Percentiles rank a stretch among this genome's conserved stretches.
phyloP scores from a whole-genome alignment of 2,888 invertebrate genomes.

The Hydropsyche betteni region DNA sequence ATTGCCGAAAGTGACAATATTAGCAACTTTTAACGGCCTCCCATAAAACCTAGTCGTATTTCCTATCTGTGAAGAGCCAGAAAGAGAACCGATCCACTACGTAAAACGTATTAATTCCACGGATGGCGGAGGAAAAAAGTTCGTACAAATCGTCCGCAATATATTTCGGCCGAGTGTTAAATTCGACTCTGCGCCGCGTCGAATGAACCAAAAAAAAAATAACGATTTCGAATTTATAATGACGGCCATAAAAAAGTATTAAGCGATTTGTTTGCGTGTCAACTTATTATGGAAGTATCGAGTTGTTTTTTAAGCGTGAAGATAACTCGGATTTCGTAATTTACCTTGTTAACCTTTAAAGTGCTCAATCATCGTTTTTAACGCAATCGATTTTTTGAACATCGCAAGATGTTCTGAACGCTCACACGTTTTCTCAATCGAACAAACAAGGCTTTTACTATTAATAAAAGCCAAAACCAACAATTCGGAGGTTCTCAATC shows the following conservation, averaged over 20 bases:
- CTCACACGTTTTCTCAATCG: too few relatives aligned
- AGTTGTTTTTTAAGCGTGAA: slow-evolving; percentile 6
- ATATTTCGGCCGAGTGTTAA: slow-evolving; percentile 3
- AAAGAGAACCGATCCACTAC: too few relatives aligned
- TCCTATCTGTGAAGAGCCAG: background rate
- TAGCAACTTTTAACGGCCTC: background rate
- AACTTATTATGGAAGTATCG: slow-evolving; percentile 4
- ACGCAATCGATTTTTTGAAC: background rate
- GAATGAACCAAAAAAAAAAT: background rate
- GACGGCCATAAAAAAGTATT: slow-evolving; percentile 2
- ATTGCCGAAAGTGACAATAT: slow-evolving; percentile 3
- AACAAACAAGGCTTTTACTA: too few relatives aligned
- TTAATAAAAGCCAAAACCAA: too few relatives aligned
- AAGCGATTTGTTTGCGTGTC: background rate
- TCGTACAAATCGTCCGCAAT: too few relatives aligned
- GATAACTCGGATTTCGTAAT: background rate
- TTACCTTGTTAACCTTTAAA: slow-evolving; percentile 26
- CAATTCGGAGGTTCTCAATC: too few relatives aligned
- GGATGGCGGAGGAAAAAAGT: too few relatives aligned
- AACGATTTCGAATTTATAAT: background rate
- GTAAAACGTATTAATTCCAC: too few relatives aligned
- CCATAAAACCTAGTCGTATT: slow-evolving; percentile 4
- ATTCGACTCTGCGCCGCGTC: background rate
- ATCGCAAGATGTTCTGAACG: background rate
- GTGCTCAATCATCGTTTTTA: slow-evolving; percentile 9